Evolutionary conservation across 2,113 vertebrate genomes (phyloP), one percentile per base, ranked within the genome.

Genomic region (Brachypteracias leptosomus): DNA sequence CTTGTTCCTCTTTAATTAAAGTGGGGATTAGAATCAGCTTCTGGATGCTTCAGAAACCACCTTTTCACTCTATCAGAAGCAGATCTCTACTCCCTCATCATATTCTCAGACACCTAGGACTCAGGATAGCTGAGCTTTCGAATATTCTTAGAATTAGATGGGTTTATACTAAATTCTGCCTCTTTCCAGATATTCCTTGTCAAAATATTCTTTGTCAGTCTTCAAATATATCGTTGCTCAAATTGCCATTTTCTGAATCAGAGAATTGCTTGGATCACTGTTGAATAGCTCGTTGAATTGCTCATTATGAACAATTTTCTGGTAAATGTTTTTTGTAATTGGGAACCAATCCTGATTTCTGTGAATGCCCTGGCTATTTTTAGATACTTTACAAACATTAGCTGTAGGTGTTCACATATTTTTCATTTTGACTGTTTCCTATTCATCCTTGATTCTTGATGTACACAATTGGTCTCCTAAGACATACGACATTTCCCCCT

Each of bases 1-100:
- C 81, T 94, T 62, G 42, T 82, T 94, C 75, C 88, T 95, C 67
- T 95, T 91, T 94, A 91, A 96, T 95, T 90, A 71, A 95, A 96
- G 38, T 40, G 46, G 42, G 92, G 93, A 77, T 91, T 95, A 88
- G 78, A 71, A 38, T 83, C 82, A 71, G 55, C 70, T 95, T 57
- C 74, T 83, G 72, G 78, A 67, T 88, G 89, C 67, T 71, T 88
- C 85, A 58, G 52, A 73, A 96, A 9, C 10, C 83, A 83, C 87
- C 75, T 91, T 90, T 63, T 59, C 72, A 79, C 33, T 89, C 57
- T 15, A 1, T 85, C 54, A 62, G 33, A 52, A 81, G 8, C 10
- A 22, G 7, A 85, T 66, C 33, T 70, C 58, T 62, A 10, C 54
- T 44, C 31, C 12, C 19, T 33, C 4, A 0, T 52, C n/a, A 7